phyloP scores from a whole-genome alignment of 2,113 vertebrate genomes.

The Eubucco bourcierii region DNA sequence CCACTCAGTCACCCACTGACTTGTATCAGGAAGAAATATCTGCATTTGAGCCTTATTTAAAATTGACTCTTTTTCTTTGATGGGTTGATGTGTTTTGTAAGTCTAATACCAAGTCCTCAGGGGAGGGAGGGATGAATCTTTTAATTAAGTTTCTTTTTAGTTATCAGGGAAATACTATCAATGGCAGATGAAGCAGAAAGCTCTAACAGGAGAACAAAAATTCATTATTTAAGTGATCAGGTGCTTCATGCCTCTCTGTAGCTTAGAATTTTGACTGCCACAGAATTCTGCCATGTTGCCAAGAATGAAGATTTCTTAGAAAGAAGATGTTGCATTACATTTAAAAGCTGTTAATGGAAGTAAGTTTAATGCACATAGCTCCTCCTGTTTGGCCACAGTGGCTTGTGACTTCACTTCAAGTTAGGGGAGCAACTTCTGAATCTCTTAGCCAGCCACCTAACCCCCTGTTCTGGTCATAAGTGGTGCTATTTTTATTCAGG shows the following conservation, averaged over 20 bases:
- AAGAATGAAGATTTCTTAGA: neutral
- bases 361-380: neutral
- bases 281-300: neutral
- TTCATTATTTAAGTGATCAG: neutral
- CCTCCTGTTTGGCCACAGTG: neutral
- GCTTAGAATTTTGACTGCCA: neutral
- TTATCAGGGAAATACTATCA: neutral
- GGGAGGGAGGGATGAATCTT: neutral
- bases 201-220: neutral
- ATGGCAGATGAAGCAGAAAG: constrained; percentile 17
- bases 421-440: neutral
- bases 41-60: constrained; percentile 41
- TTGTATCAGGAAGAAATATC: constrained; percentile 8
- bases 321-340: neutral
- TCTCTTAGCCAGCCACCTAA: neutral
- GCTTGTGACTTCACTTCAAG: neutral
- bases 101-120: neutral
- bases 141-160: constrained; percentile 25
- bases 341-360: neutral
- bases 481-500: neutral
- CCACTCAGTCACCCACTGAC: constrained; percentile 16
- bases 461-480: neutral
- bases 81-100: neutral
- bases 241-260: neutral
- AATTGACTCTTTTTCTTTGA: neutral